phyloP scores from a whole-genome alignment of 2,797 vertebrate genomes.

The Sebastes vulpes region DNA sequence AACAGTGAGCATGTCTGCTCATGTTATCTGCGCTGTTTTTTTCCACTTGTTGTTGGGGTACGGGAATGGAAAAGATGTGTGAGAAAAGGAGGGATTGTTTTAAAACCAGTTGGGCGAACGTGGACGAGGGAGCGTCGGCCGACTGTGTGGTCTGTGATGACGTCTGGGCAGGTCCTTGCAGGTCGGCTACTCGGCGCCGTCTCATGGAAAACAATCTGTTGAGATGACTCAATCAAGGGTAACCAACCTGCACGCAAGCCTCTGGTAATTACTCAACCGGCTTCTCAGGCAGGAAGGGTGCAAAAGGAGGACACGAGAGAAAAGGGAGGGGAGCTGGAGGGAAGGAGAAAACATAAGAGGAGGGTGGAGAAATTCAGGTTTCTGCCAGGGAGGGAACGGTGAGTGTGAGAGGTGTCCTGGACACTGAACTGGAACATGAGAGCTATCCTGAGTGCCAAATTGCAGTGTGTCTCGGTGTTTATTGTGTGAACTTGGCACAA shows the following conservation, averaged over 20 bases:
- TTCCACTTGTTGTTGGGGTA: conserved; percentile 43
- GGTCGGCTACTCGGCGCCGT: conserved; percentile 48
- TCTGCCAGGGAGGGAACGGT: conserved; percentile 22
- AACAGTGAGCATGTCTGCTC: conserved; percentile 55
- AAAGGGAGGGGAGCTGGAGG: not conserved
- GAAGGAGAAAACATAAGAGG: not conserved
- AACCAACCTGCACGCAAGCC: conserved; percentile 71
- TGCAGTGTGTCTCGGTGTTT: conserved; percentile 61
- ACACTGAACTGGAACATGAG: conserved; percentile 56
- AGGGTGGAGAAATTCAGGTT: conserved; percentile 26
- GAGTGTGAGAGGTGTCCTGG: conserved; percentile 42
- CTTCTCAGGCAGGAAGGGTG: conserved; percentile 32
- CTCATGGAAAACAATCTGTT: conserved; percentile 66
- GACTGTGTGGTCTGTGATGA: conserved; percentile 71
- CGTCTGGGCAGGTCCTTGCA: conserved; percentile 70
- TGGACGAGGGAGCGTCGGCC: conserved; percentile 33
- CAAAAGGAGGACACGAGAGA: conserved; percentile 42
- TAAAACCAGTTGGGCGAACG: conserved; percentile 37
- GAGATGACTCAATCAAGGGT: conserved; percentile 76
- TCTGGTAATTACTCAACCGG: conserved; percentile 61
- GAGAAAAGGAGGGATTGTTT: conserved; percentile 53
- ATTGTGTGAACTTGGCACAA: conserved; percentile 59
- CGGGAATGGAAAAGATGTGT: conserved; percentile 37
- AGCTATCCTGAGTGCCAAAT: conserved; percentile 34
- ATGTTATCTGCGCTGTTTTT: conserved; percentile 52